Conservation (phyloP, 2,888 invertebrate species). For the Chalcis sispes region DNA sequence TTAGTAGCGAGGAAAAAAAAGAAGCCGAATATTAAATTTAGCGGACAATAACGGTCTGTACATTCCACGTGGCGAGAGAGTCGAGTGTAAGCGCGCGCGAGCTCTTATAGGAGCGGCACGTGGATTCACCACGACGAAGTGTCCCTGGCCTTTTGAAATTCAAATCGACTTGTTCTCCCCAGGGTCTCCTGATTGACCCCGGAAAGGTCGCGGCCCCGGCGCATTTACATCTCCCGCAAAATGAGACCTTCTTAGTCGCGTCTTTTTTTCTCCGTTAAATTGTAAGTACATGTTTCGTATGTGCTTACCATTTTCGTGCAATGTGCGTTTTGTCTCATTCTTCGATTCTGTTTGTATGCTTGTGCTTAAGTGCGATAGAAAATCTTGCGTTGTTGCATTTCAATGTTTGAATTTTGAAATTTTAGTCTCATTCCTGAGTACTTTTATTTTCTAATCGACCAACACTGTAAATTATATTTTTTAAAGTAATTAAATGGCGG, state of each 20-base stretch:
- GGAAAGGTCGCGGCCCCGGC: slow-evolving; percentile 28
- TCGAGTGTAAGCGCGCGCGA: too few relatives aligned
- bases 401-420: too few relatives aligned
- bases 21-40: slow-evolving; percentile 33
- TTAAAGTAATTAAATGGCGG: too few relatives aligned
- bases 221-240: slow-evolving; percentile 40
- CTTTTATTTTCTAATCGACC: too few relatives aligned
- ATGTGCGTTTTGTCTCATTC: too few relatives aligned
- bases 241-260: slow-evolving; percentile 23
- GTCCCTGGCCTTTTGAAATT: slow-evolving; percentile 50
- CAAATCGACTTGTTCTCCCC: slow-evolving; percentile 40
- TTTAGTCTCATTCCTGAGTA: too few relatives aligned
- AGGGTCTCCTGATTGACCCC: slow-evolving; percentile 40
- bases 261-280: background rate
- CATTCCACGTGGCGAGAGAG: slow-evolving; percentile 35
- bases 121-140: slow-evolving; percentile 27
- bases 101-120: slow-evolving; percentile 25
- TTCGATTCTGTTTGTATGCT: background rate
- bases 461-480: too few relatives aligned
- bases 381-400: background rate
- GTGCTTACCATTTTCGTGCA: too few relatives aligned
- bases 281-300: too few relatives aligned
- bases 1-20: too few relatives aligned
- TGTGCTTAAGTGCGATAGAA: background rate
- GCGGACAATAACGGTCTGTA: background rate